phyloP scores from a whole-genome alignment of 2,888 invertebrate genomes.

The Eurytoma adleriae region DNA sequence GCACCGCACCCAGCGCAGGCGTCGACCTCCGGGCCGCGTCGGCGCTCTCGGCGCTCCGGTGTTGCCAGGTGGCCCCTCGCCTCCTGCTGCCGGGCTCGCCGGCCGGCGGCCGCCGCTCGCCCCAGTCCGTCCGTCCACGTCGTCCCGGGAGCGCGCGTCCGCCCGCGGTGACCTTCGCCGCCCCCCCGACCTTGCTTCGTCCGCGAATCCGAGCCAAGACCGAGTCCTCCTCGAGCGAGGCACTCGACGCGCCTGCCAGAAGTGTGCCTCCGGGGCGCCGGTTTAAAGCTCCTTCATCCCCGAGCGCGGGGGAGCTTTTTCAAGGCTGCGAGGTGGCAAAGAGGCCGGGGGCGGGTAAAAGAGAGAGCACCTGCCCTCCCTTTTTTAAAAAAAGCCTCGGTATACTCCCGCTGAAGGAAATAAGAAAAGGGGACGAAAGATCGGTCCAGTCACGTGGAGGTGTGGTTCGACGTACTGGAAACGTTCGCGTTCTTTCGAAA shows the following conservation, averaged over 20 bases:
- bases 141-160: constrained; percentile 4
- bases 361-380: not conserved
- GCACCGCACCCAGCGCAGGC: constrained; percentile 72
- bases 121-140: constrained; percentile 38
- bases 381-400: not conserved
- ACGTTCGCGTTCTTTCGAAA: too few relatives aligned
- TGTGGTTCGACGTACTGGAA: too few relatives aligned
- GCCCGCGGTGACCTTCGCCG: constrained; percentile 8
- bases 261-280: too few relatives aligned
- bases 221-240: too few relatives aligned
- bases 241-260: too few relatives aligned
- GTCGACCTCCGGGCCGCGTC: constrained; percentile 57
- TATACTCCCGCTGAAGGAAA: too few relatives aligned
- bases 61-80: constrained; percentile 64
- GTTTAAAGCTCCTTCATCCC: not conserved
- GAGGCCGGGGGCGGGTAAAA: not conserved
- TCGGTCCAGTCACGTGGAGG: too few relatives aligned
- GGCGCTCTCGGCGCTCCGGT: constrained; percentile 58
- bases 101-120: constrained; percentile 16
- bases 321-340: constrained; percentile 16
- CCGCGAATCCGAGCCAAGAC: too few relatives aligned
- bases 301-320: not conserved
- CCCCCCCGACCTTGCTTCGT: constrained; percentile 24
- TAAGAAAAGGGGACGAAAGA: not conserved
- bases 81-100: constrained; percentile 12